phyloP scores from a whole-genome alignment of 2,797 vertebrate genomes.

The Sebastes iracundus region DNA sequence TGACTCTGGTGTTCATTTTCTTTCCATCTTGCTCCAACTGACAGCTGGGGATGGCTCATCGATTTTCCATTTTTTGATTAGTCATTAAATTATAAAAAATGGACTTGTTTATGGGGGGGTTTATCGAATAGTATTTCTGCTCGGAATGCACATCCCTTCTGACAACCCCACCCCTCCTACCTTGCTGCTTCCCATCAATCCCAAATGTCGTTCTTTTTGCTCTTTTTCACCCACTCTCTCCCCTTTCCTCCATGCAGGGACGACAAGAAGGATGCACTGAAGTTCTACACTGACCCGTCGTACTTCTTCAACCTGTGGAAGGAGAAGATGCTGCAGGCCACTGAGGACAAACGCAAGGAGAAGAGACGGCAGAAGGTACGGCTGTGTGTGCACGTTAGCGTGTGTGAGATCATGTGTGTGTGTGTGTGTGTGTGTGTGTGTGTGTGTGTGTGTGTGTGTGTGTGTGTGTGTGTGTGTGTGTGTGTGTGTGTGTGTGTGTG shows the following conservation, averaged over 20 bases:
- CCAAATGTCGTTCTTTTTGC: too few relatives aligned
- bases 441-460: not conserved
- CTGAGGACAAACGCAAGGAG: conserved; percentile 93
- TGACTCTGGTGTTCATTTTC: not conserved
- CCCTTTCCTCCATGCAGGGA: conserved; percentile 74
- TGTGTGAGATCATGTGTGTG: not conserved
- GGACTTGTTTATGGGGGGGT: too few relatives aligned
- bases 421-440: conserved; percentile 31
- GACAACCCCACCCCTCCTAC: too few relatives aligned
- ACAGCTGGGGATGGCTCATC: too few relatives aligned
- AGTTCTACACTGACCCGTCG: conserved; percentile 93
- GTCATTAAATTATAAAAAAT: too few relatives aligned
- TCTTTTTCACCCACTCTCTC: too few relatives aligned
- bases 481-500: too few relatives aligned
- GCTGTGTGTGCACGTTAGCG: not conserved
- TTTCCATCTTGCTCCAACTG: not conserved
- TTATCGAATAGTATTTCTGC: too few relatives aligned
- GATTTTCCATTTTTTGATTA: too few relatives aligned
- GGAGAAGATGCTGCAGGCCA: conserved; percentile 95
- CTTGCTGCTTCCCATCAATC: not conserved
- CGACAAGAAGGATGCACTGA: conserved; percentile 91
- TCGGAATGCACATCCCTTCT: too few relatives aligned
- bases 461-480: too few relatives aligned
- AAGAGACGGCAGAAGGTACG: conserved; percentile 91
- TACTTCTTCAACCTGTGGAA: conserved; percentile 96